Evolutionary conservation across 2,113 vertebrate genomes (phyloP).

Genomic region (Brachypodius melanocephalos): DNA sequence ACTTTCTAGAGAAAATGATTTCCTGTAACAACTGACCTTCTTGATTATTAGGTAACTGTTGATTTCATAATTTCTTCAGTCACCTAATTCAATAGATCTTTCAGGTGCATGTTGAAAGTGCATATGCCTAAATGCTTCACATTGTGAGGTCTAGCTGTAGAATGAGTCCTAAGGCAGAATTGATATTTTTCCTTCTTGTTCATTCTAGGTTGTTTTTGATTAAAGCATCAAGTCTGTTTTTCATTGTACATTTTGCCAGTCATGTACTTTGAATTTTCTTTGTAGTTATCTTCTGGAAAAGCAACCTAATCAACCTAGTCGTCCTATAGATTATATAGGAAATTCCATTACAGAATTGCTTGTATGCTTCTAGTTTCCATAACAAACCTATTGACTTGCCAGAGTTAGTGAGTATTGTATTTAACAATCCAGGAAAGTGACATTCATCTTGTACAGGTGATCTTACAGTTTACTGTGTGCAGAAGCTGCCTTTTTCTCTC

Average conservation of each 20-base stretch:
- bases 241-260: neutral
- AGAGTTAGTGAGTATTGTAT: neutral
- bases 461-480: neutral
- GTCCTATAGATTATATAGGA: neutral
- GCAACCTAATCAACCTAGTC: neutral
- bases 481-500: neutral
- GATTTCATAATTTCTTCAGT: neutral
- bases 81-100: neutral
- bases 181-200: neutral
- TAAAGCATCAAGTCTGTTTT: neutral
- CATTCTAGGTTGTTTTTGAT: neutral
- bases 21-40: neutral
- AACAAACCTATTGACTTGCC: neutral
- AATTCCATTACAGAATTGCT: neutral
- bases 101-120: neutral
- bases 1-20: fast-evolving
- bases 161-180: neutral
- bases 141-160: neutral
- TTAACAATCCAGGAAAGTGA: neutral
- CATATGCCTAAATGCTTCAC: neutral
- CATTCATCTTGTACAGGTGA: neutral
- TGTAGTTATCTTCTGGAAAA: neutral
- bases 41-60: neutral
- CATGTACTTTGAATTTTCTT: neutral
- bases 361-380: neutral